Evolutionary conservation across 2,888 invertebrate species (phyloP), one percentile per base, ranked within the genome.

Genomic region (Eustalomyia histrio): DNA sequence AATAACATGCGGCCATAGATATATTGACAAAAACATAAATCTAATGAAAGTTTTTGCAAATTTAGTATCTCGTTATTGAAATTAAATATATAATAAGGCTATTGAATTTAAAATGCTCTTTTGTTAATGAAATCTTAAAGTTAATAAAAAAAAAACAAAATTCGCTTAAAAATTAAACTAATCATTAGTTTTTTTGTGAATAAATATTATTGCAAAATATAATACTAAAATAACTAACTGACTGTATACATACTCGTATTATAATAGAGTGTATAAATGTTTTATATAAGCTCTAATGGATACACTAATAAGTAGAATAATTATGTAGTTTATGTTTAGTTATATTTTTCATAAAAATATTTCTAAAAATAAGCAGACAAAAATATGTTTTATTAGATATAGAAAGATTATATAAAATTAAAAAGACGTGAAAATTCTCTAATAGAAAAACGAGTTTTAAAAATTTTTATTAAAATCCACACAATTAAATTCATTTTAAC

Each of bases 141-240:
- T 12, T 53, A 12, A 12, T 55, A n/a, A 29, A 55, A 29, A n/a
- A 29, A 55, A 29, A 47, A 64, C 29, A 29, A 6, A 24, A 3
- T 57, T 17, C 12, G 7, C 64, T 29, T 33, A 52, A 24, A 39
- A 53, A 17, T 67, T 24, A 53, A 43, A 53, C 24, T 55, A 55
- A 29, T 29, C 7, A 7, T 29, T 6, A 4, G 7, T 29, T 6
- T 35, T 33, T 58, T 72, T 76, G 76, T 64, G 74, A 65, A 65
- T 76, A 57, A 68, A 65, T 60, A 65, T 17, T 16, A 43, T 78
- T 78, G 76, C 76, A 78, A 78, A 72, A 78, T 78, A 78, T 78
- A 76, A 71, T 72, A 58, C 53, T 53, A 60, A 69, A 67, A 53
- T 52, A n/a, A 21, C n/a, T 52, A n/a, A 21, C n/a, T 55, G 10